phyloP scores from a whole-genome alignment of 2,113 vertebrate genomes.

The Balaenoptera acutorostrata region DNA sequence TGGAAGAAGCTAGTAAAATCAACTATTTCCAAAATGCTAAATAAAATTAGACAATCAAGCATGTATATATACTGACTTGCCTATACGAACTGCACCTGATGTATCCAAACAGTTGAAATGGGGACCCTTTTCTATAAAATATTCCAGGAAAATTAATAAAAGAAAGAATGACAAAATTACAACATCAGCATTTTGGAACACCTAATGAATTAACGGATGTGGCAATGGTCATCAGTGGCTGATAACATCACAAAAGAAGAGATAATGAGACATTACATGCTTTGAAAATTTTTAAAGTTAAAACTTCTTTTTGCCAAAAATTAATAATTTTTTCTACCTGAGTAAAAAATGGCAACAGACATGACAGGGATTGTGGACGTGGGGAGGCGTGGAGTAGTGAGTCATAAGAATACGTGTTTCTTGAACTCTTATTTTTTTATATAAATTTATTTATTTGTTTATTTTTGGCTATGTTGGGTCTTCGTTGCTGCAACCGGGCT shows the following conservation, averaged over 20 bases:
- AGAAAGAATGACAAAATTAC: neutral
- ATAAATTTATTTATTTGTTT: too few species aligned
- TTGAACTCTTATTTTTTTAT: neutral
- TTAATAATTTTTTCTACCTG: neutral
- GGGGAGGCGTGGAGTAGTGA: neutral
- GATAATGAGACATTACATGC: neutral
- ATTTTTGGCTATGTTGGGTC: too few species aligned
- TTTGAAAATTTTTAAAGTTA: neutral
- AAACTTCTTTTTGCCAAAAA: neutral
- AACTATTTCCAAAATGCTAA: neutral
- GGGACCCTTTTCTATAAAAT: neutral
- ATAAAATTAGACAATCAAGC: neutral
- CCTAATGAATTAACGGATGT: neutral
- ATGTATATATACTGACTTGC: neutral
- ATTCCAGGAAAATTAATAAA: neutral
- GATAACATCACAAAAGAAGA: neutral
- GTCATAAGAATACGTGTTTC: neutral
- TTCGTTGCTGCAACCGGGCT: too few species aligned
- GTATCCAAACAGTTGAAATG: neutral
- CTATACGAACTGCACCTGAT: neutral
- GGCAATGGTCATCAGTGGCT: neutral
- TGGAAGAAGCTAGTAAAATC: neutral
- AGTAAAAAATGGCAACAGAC: neutral
- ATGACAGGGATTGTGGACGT: neutral
- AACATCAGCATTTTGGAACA: neutral